Evolutionary conservation across 2,113 vertebrate genomes (phyloP).

Genomic region (Myanophis thanlyinensis): DNA sequence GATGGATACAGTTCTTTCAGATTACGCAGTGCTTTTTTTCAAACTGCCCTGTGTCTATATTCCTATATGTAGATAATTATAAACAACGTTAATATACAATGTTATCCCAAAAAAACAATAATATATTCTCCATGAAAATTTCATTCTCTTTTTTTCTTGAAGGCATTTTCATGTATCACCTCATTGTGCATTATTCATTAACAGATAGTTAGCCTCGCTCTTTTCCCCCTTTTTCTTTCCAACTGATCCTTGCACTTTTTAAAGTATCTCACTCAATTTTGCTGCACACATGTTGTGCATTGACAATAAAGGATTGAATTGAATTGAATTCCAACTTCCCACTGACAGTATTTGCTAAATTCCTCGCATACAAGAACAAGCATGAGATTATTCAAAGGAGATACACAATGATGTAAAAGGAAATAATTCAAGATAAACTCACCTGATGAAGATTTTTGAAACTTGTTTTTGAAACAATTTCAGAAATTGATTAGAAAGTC

Average conservation of each 20-base stretch:
- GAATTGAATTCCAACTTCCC: not conserved
- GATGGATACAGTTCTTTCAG: not conserved
- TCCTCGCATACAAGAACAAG: not conserved
- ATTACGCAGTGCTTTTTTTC: not conserved
- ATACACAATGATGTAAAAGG: not conserved
- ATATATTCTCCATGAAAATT: not conserved
- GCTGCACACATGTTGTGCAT: no score
- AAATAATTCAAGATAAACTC: not conserved
- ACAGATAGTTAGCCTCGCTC: not conserved
- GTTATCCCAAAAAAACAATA: not conserved
- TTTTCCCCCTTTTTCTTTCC: not conserved
- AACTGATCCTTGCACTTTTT: not conserved
- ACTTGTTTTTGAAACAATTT: not conserved
- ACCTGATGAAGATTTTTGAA: not conserved
- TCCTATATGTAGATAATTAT: not conserved
- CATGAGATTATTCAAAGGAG: not conserved
- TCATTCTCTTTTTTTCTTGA: not conserved
- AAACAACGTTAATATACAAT: not conserved
- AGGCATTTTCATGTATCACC: not conserved
- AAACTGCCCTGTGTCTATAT: not conserved
- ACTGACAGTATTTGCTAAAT: not conserved
- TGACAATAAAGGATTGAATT: no score
- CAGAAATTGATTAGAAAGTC: not conserved
- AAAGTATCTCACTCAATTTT: no score
- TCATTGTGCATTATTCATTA: not conserved